Evolutionary conservation across 2,113 vertebrate species (phyloP), one percentile per base, ranked within the genome.

Genomic region (Siniperca knerii): DNA sequence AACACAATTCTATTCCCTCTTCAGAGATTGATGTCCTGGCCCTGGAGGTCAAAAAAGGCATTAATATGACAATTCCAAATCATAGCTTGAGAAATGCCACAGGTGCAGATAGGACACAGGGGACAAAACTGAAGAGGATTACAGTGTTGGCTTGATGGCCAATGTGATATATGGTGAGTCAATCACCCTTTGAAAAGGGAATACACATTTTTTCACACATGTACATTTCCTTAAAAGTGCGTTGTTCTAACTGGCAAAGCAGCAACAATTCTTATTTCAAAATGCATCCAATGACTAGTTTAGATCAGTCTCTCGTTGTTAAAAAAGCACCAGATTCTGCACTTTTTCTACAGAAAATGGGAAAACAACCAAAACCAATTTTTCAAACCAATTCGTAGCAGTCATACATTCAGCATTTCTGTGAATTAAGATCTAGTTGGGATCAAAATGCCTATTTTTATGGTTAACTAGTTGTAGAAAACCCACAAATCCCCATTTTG

Each of bases 1-100:
- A n/a, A 76, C 65, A 88, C 73, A 81, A 86, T 81, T 87, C 77
- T 84, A 75, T 87, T 91, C 54, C 79, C 68, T 54, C 48, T 81
- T 55, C 68, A 79, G 23, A 89, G 82, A 90, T 86, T 84, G 88
- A 91, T 84, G 90, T 79, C 29, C 35, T n/a, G 50, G 76, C 79
- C 83, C 77, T 42, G 64, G 71, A 66, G 88, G 84, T 90, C 79
- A 90, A 77, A 77, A 87, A 88, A 84, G 79, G 55, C 82, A 85
- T 90, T 86, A 86, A 86, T 73, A 77, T 90, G 81, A 91, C 84
- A 80, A 84, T 88, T 83, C 75, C 40, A 86, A 80, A 87, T 89
- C 81, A 74, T 65, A 86, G 85, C 50, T 37, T 46, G 75, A 68
- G 87, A 87, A 86, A 84, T 72, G 75, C 77, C 75, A 87, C 77